Base-by-base conservation (phyloP, 2,888 invertebrate species). In the Anoncus sp. region DNA sequence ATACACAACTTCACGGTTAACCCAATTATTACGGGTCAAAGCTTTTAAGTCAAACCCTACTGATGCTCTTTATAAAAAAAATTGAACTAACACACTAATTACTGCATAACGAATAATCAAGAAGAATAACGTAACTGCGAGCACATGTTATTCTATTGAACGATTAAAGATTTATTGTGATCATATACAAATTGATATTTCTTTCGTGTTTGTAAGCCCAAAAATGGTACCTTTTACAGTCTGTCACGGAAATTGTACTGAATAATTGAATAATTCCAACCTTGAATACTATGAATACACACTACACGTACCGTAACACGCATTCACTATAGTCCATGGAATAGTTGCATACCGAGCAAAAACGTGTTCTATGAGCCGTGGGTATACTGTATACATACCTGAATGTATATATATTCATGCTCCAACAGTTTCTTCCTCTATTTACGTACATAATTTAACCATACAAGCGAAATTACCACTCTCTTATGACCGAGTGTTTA, bases 371-470 rank as follows among this genome's bases (percentile, higher is more conserved):
- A 70, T 55, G 38, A 66, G 74, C 77, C 60, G 40, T 60, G 24
- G 59, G 60, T 22, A 51, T 14, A 35, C 57, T 35, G 35, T 47
- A 16, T 45, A 45, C 18, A 6, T 24, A 59, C 14, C 14, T 6
- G 24, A 38, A 31, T 45, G 20, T 16, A 53, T 40, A 12, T 40
- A 24, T 62, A 47, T 75, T 70, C 51, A 78, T 75, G 71, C 71
- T 47, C 79, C 67, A 69, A 75, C 79, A 75, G 57, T 72, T 75
- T 55, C 60, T 27, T 75, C 22, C 43, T 51, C 35, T 75, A 67
- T 78, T 79, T 79, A 72, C 51, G 38, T 67, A 63, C 57, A 35
- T 63, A 67, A 75, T 71, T 75, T 53, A 63, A 69, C 43, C 62
- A 59, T n/a, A 53, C 51, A 16, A 63, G 38, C 35, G 43, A 67